Base-by-base conservation (phyloP, 2,797 vertebrate genomes). In the Galaxias olidus region DNA sequence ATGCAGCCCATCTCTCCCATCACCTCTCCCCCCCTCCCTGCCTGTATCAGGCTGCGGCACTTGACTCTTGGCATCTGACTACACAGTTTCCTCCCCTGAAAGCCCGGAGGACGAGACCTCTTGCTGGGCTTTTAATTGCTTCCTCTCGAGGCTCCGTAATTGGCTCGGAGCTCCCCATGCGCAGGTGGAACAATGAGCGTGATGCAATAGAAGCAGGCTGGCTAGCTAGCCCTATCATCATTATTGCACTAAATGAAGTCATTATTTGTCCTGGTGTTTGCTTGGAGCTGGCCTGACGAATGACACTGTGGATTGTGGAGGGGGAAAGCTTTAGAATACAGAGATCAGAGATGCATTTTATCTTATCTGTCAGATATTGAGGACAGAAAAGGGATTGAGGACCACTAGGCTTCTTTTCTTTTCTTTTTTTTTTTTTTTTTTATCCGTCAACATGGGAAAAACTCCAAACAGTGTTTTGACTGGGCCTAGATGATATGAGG, bases 41-140 rank as follows among this genome's bases (percentile, higher is more conserved):
- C 30, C 30, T 30, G 30, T 30, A 30, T 30, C 30, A 30, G 30
- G 30, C 30, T 30, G 30, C 30, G 6, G 30, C 30, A 30, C 30
- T 30, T 30, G 30, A 30, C 30, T 30, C 30, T 65, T 6, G 8
- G 68, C 54, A 66, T 74, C 66, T 8, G 48, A 70, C 54, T 8
- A 6, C 75, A 66, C 68, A 74, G 73, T 73, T 83, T 75, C 69
- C 61, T 62, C 30, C n/a, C n/a, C 19, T 55, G 60, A 73, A 66
- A 52, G 66, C 77, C 73, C 1, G 60, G 65, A 81, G 53, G 43
- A 12, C 43, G 62, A 59, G 61, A 75, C 70, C 63, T 76, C 67
- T 40, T 66, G 72, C 66, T 64, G 81, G 77, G 66, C 66, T 79
- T 78, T 69, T 72, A 85, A 87, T 84, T 83, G 74, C 78, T 68